Percentiles rank a stretch among this genome's conserved stretches.
Evolutionary conservation across 2,888 invertebrate species (phyloP).

Genomic region (Aporophyla lueneburgensis): DNA sequence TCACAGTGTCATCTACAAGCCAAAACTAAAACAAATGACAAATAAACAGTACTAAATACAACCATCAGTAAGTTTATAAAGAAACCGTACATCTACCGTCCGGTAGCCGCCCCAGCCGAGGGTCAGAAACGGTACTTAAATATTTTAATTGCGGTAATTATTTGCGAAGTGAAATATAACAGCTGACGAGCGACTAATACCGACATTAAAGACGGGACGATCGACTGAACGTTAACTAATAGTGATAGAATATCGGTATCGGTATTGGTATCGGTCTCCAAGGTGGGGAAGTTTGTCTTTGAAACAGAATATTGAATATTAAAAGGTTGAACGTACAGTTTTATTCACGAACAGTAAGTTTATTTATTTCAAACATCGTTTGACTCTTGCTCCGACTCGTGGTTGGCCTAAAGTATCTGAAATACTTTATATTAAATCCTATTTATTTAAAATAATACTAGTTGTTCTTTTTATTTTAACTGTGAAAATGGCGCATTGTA

Average conservation of each 20-base stretch:
- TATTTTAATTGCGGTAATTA: conserved; percentile 58
- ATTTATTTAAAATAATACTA: not conserved
- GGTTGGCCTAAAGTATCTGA: not conserved
- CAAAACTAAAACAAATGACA: not conserved
- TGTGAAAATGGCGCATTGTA: not conserved
- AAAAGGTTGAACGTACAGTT: conserved; percentile 39
- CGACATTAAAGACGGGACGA: conserved; percentile 35
- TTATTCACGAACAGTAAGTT: conserved; percentile 22
- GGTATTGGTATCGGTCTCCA: conserved; percentile 39
- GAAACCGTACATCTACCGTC: not conserved
- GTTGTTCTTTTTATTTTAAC: not conserved
- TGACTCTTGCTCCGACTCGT: not conserved
- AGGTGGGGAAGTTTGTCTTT: conserved; percentile 47
- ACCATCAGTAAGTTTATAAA: not conserved
- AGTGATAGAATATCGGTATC: conserved; percentile 42
- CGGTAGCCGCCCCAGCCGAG: not conserved
- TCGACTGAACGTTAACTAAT: conserved; percentile 41
- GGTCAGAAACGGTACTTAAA: conserved; percentile 18
- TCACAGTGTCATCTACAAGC: not conserved
- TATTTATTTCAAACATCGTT: conserved; percentile 27
- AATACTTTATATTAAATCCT: conserved; percentile 1
- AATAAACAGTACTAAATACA: not conserved
- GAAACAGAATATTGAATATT: conserved; percentile 50
- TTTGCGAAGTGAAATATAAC: conserved; percentile 61
- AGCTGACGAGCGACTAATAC: conserved; percentile 46